phyloP scores from a whole-genome alignment of 1,140 invertebrate genomes.

The Trypoxylus dichotomus region DNA sequence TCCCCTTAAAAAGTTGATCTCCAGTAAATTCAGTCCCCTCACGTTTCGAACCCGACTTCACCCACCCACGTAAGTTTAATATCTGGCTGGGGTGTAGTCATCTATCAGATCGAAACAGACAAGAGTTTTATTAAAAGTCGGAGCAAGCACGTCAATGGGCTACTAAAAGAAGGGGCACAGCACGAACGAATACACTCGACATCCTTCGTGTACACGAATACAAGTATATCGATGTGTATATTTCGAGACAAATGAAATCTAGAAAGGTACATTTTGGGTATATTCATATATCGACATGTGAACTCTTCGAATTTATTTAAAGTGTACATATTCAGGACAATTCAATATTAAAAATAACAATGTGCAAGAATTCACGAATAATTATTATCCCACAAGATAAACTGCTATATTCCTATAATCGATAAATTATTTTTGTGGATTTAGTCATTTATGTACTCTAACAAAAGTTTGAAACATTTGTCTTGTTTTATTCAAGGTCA shows the following conservation, averaged over 20 bases:
- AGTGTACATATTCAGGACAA: too few species aligned
- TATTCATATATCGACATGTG: too few species aligned
- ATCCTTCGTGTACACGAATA: neutral
- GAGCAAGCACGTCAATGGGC: conserved; percentile 54
- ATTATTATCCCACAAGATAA: too few species aligned
- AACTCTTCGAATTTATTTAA: too few species aligned
- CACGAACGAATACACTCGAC: conserved; percentile 17
- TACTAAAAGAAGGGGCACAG: conserved; percentile 21
- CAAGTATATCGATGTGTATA: neutral
- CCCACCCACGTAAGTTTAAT: conserved; percentile 50
- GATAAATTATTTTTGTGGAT: too few species aligned
- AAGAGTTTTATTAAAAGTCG: conserved; percentile 56
- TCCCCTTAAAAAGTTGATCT: conserved; percentile 43
- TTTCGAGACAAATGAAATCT: neutral
- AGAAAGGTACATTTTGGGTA: too few species aligned
- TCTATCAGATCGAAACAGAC: conserved; percentile 57
- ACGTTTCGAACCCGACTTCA: conserved; percentile 31
- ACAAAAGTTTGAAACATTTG: too few species aligned
- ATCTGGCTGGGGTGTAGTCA: conserved; percentile 56
- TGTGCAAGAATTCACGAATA: too few species aligned
- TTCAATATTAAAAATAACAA: too few species aligned
- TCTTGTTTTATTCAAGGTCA: too few species aligned
- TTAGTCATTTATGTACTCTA: too few species aligned
- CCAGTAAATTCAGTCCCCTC: conserved; percentile 38
- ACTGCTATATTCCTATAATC: too few species aligned